Conservation (phyloP, 2,797 vertebrate genomes). For the Lepilemur septentrionalis region DNA sequence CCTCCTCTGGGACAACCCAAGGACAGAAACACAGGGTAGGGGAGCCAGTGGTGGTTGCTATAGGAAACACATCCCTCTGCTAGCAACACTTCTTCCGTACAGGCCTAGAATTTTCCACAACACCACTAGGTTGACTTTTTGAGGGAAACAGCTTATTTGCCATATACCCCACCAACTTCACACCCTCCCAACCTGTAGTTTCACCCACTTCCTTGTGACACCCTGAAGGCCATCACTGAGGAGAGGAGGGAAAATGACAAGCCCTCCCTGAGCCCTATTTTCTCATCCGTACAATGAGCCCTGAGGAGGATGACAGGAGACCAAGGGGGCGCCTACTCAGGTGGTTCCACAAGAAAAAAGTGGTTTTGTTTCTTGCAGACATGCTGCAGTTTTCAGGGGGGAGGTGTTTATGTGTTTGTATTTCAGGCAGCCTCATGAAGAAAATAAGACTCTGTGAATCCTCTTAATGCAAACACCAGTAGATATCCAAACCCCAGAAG, state of each 20-base stretch:
- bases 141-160: not conserved
- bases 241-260: not conserved
- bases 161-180: not conserved
- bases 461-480: not conserved
- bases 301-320: not conserved
- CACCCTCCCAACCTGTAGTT: not conserved
- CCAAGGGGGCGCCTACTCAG: not conserved
- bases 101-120: constrained; percentile 49
- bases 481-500: not conserved
- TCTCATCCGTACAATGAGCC: not conserved
- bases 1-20: not conserved
- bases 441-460: not conserved
- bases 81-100: not conserved
- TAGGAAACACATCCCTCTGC: constrained; percentile 28
- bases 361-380: not conserved
- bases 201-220: not conserved
- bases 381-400: not conserved
- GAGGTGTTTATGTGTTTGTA: not conserved
- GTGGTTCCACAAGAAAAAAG: not conserved
- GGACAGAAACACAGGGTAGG: not conserved
- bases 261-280: not conserved
- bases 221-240: not conserved
- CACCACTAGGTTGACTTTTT: not conserved
- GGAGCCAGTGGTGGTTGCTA: constrained; percentile 14
- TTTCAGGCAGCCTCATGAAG: not conserved